Base-by-base conservation (phyloP, 1,140 invertebrate species). In the Bathynomus jamesi region DNA sequence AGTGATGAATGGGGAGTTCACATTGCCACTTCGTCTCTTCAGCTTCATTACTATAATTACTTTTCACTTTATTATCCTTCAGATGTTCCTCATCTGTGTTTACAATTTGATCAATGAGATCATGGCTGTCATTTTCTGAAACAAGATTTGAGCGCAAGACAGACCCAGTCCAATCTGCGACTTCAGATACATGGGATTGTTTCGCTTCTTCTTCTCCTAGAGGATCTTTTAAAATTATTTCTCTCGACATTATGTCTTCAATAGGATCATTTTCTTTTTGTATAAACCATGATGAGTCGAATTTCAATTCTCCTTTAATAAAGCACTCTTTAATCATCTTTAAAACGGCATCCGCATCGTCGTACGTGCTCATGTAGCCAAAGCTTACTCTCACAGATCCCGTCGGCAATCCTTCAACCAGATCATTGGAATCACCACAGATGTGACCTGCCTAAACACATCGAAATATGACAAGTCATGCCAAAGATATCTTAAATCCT, bases 361-460 rank as follows among this genome's bases (percentile, higher is more conserved):
- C 78, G 53, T 85, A 82, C 0, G 86, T 88, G 0, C 93, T 95
- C 86, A 91, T 91, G 76, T 95, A 95, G n/a, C 95, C 95, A 82
- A 98, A 95, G 0, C 95, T 98, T 5, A 94, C 86, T 78, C 96
- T 85, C 3, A 98, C 86, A 11, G 94, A 93, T 46, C 96, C 96
- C 1, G 94, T 96, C 3, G 96, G 95, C 78, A 83, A 84, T 0
- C 92, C 94, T 82, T 95, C 86, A n/a, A 98, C 85, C 28, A 98
- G 82, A 84, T 98, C 96, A 67, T 86, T 85, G 70, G 90, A 86
- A 81, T 98, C 95, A 0, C 95, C 94, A 84, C 96, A 99, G 31
- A 91, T 87, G 81, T 97, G 96, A 7, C 95, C 95, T 32, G 89
- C 87, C 88, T 90, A 78, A 67, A 83, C 82, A 68, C 0, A 65